Evolutionary conservation across 2,888 invertebrate species (phyloP), one percentile per base, ranked within the genome.

Genomic region (Dione juno): DNA sequence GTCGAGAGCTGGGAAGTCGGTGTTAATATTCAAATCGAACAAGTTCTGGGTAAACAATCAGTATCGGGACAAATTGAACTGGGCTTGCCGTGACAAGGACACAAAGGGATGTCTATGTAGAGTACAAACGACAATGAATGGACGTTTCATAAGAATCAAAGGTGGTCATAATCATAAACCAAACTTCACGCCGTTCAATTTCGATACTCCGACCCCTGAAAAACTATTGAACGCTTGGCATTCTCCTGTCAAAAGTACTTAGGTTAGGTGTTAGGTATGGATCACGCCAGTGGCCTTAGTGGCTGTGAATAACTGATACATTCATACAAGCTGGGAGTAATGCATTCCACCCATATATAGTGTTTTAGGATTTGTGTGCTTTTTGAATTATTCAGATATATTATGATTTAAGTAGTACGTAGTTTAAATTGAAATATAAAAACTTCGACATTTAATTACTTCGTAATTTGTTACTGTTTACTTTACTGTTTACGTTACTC

Each of bases 1-100:
- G 48, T 93, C 93, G 57, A 84, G 92, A 77, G 90, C 91, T 53
- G 93, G 93, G 41, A 93, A 93, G 77, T 92, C 90, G 11, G 89
- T 93, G 21, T 77, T 93, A 71, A 93, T 93, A 83, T 93, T 90
- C 79, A 80, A 81, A 77, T 84, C 81, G 71, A 93, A 93, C 78
- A 93, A 93, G 77, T 93, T 93, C 77, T 93, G 93, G 93, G 89
- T 93, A 72, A 93, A 93, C 79, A 93, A 92, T 74, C 90, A 90
- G 76, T 93, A 93, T 74, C 82, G 92, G 3, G 86, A 86, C 70
- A 93, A 92, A 76, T 74, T 93, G 75, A 93, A 93, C 78, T 93
- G 93, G 93, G 93, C 93, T 16, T 93, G 93, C 72, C 86, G 91
- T 16, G 92, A 93, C 77, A 93, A 93, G 79, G 92, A 93, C 74